Evolutionary conservation across 2,888 invertebrate species (phyloP), one percentile per base, ranked within the genome.

Genomic region (Eupithecia subumbrata): DNA sequence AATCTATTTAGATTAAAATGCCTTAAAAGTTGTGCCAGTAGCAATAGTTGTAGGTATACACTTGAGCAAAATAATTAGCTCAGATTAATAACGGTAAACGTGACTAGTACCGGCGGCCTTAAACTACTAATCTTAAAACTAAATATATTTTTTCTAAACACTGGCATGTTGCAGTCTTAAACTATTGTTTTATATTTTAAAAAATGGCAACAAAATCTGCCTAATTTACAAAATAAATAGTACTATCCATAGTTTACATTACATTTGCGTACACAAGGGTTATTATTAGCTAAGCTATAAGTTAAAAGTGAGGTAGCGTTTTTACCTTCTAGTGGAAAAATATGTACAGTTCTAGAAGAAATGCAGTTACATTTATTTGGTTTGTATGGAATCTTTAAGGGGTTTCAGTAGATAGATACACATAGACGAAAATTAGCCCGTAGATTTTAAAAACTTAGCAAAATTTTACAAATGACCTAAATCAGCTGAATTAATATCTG

Each of bases 281-380:
- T 37, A 37, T 37, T 76, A 90, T 87, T 87, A 89, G 92, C 92
- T 94, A 94, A 94, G 94, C 94, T 93, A 91, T 89, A 90, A 90
- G 90, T 91, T 92, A 92, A 89, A 93, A 92, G 93, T 95, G 94
- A 95, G 94, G 94, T 95, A 95, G 94, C 94, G 88, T 93, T 92
- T 92, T 95, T 93, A 94, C 91, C 92, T 90, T 91, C 92, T 93
- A 93, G 88, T 92, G 92, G 90, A 91, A 92, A 89, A 92, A 90
- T 95, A 94, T 95, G 85, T 95, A 95, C 94, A 94, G 84, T 88
- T 89, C 87, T 90, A 90, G 87, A 86, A 87, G 85, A 89, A 91
- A 91, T 91, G 91, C 90, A 89, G 81, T 78, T 85, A 85, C 82
- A 81, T 84, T 85, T 89, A 89, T 91, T 92, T 93, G 91, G 91